These are phyloP conservation scores for Dolichomitus sp. DNA, from an alignment of 2,888 invertebrate genomes.

Conservation along the genomic window DNA sequence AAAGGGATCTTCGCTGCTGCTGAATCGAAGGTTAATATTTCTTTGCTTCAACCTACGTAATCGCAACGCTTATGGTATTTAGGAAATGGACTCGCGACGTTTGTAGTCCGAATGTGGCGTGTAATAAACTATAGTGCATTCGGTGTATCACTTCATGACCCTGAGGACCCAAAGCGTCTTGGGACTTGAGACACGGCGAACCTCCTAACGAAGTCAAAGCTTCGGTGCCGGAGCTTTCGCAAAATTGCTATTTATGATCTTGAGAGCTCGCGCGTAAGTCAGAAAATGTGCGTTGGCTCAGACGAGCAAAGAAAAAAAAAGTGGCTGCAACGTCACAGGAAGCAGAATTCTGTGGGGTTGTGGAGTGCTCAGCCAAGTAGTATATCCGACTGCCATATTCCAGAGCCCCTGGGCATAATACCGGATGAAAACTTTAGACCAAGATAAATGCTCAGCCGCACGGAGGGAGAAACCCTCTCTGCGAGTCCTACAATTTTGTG, in stretches of 20 bases:
- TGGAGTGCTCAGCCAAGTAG: slow-evolving; percentile 26
- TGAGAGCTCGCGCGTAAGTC: slow-evolving; percentile 33
- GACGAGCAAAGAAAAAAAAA: slow-evolving; percentile 45
- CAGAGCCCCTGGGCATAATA: slow-evolving; percentile 63
- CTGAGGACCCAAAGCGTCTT: neutral
- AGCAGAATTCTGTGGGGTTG: slow-evolving; percentile 37
- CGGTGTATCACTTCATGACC: slow-evolving; percentile 17
- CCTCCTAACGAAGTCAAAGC: slow-evolving; percentile 66
- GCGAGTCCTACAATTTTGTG: slow-evolving; percentile 40
- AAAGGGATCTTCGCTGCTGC: neutral
- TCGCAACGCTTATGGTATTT: slow-evolving; percentile 25
- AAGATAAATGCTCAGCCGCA: slow-evolving; percentile 71
- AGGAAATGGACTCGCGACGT: neutral
- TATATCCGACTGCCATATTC: slow-evolving; percentile 52
- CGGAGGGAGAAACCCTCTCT: slow-evolving; percentile 9
- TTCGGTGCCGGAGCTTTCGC: slow-evolving; percentile 63
- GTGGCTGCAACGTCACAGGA: slow-evolving; percentile 18
- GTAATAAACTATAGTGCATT: neutral
- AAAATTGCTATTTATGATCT: slow-evolving; percentile 70
- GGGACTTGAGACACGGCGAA: neutral
- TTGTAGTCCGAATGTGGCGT: neutral
- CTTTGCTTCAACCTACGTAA: neutral
- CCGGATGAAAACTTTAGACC: slow-evolving; percentile 74
- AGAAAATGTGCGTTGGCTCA: neutral
- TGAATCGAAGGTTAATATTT: slow-evolving; percentile 1